phyloP scores from a whole-genome alignment of 1,140 invertebrate genomes.

The Drepana arcuata region DNA sequence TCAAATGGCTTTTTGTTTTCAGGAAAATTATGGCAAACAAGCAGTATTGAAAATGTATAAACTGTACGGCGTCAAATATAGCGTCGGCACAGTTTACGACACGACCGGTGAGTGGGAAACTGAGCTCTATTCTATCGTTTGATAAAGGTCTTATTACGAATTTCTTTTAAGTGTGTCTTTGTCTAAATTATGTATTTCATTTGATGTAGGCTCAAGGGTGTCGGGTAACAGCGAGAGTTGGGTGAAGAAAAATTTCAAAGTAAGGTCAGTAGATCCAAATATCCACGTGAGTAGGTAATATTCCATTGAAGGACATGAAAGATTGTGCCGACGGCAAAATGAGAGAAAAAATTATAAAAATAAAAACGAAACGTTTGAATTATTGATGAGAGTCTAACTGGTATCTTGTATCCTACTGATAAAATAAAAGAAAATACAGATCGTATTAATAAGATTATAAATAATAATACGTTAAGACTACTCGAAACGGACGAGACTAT shows the following conservation, averaged over 20 bases:
- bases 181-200: constrained; percentile 1
- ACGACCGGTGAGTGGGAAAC: constrained; percentile 27
- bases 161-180: neutral
- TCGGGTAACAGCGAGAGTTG: constrained; percentile 56
- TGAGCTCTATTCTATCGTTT: neutral
- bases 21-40: constrained; percentile 58
- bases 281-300: no score
- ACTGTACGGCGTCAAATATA: constrained; percentile 32
- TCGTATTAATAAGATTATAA: no score
- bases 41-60: constrained; percentile 44
- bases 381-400: neutral
- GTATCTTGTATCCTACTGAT: neutral
- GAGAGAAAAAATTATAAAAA: no score
- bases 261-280: constrained; percentile 29
- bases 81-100: constrained; percentile 41
- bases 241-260: constrained; percentile 39
- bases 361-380: neutral
- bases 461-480: no score
- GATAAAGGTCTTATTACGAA: neutral
- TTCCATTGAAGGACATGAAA: no score
- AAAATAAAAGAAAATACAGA: no score
- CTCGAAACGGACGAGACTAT: no score
- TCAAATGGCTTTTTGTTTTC: constrained; percentile 17
- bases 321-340: no score
- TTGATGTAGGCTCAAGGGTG: constrained; percentile 27